Percentiles rank a stretch among this genome's conserved stretches.
phyloP scores from a whole-genome alignment of 1,140 invertebrate species.

The Trichomalopsis sarcophagae region DNA sequence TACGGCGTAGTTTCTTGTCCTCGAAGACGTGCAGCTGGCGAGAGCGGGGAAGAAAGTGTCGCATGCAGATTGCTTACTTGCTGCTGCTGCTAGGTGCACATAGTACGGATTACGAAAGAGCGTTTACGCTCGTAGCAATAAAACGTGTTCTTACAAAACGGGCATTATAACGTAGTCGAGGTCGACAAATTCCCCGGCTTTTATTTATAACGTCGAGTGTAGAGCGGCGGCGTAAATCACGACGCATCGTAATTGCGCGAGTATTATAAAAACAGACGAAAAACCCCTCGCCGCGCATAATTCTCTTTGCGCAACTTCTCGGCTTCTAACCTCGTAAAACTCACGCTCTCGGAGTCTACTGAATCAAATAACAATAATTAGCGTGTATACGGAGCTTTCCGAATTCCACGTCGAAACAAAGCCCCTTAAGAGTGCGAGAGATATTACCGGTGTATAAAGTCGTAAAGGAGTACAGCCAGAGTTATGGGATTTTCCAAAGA shows the following conservation, averaged over 20 bases:
- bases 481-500: conserved; percentile 71
- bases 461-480: conserved; percentile 65
- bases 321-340: conserved; percentile 14
- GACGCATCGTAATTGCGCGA: background rate
- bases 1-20: background rate
- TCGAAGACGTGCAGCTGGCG: background rate
- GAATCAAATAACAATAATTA: conserved; percentile 66
- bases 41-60: background rate
- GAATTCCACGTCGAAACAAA: conserved; percentile 40
- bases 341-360: conserved; percentile 36
- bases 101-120: background rate
- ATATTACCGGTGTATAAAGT: conserved; percentile 55
- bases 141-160: background rate
- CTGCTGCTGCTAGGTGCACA: background rate
- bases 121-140: background rate
- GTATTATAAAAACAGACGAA: background rate
- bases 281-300: background rate
- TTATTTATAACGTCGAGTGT: background rate
- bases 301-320: background rate
- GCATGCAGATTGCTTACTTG: background rate
- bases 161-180: background rate
- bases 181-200: background rate
- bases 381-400: conserved; percentile 29
- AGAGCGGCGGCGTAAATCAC: background rate
- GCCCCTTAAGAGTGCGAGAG: conserved; percentile 54